These are phyloP conservation scores for Ormyrus pomaceus DNA, from an alignment of 2,888 invertebrate species.

Conservation along the genomic window DNA sequence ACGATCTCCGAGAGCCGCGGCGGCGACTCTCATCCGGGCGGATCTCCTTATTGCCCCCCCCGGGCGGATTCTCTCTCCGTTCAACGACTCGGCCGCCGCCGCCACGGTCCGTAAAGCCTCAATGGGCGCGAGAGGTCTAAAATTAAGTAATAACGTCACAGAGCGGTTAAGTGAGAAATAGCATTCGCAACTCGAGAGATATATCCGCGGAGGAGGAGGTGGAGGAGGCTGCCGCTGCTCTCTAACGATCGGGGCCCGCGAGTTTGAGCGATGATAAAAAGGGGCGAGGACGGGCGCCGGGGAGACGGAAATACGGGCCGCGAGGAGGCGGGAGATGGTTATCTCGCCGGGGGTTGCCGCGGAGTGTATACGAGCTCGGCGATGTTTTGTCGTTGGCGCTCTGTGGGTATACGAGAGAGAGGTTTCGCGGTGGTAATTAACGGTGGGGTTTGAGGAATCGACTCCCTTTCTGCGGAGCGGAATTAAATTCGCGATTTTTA, in stretches of 20 bases:
- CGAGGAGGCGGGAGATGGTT: not conserved
- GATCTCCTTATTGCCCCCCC: too few species aligned
- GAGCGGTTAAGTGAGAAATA: conserved; percentile 48
- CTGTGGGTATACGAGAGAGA: too few species aligned
- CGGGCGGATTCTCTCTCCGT: too few species aligned
- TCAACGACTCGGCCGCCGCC: not conserved
- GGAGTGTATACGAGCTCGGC: too few species aligned
- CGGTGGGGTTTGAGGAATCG: not conserved
- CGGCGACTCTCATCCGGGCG: too few species aligned
- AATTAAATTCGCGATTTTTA: too few species aligned
- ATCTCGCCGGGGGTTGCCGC: too few species aligned
- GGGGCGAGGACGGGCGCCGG: not conserved
- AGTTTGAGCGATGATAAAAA: conserved; percentile 14
- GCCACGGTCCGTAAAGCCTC: conserved; percentile 5
- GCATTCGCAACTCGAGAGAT: conserved; percentile 9
- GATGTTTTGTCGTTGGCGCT: too few species aligned
- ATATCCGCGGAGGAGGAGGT: not conserved
- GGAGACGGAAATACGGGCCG: conserved; percentile 8
- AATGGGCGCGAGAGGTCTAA: conserved; percentile 58
- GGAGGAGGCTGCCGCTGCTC: too few species aligned
- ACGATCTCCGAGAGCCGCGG: too few species aligned
- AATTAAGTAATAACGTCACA: conserved; percentile 66
- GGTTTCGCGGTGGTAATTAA: too few species aligned
- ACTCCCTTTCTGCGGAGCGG: not conserved
- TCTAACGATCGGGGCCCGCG: not conserved